Percentiles rank a stretch among this genome's conserved stretches.
Conservation (phyloP, 2,113 vertebrate species). For the Lasiurus cinereus region DNA sequence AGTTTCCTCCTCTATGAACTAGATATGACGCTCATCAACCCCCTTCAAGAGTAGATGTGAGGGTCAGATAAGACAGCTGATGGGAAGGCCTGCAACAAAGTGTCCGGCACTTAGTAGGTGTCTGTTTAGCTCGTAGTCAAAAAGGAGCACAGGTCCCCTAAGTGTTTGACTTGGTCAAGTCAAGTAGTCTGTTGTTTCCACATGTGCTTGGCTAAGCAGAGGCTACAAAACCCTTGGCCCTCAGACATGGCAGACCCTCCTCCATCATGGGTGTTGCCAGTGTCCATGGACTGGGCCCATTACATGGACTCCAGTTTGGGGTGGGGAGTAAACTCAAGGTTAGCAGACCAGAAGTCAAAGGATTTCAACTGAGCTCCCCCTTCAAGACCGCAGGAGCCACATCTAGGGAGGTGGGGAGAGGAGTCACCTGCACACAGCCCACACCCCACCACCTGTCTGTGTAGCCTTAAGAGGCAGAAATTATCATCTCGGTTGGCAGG, state of each 20-base stretch:
- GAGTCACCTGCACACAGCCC: not conserved
- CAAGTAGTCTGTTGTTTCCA: not conserved
- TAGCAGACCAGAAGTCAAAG: not conserved
- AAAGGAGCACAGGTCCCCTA: not conserved
- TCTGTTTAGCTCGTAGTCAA: accelerated
- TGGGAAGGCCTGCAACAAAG: accelerated
- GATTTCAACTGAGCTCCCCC: not conserved
- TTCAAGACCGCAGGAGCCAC: not conserved
- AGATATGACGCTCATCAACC: not conserved
- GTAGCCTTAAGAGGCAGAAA: not conserved
- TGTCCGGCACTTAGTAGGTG: accelerated
- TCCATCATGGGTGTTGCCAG: not conserved
- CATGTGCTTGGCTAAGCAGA: not conserved
- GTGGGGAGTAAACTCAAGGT: not conserved
- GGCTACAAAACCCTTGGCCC: not conserved
- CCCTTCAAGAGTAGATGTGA: not conserved
- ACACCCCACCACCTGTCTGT: not conserved
- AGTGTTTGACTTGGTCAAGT: not conserved
- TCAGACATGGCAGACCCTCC: not conserved
- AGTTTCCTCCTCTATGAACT: not conserved
- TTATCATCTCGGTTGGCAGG: not conserved
- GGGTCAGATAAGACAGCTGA: not conserved
- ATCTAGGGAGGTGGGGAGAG: not conserved
- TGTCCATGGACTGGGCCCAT: not conserved
- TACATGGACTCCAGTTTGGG: accelerated